These are phyloP conservation scores for Ceratoteleas bidentatus DNA, from an alignment of 1,140 invertebrate species.

Conservation along the genomic window DNA sequence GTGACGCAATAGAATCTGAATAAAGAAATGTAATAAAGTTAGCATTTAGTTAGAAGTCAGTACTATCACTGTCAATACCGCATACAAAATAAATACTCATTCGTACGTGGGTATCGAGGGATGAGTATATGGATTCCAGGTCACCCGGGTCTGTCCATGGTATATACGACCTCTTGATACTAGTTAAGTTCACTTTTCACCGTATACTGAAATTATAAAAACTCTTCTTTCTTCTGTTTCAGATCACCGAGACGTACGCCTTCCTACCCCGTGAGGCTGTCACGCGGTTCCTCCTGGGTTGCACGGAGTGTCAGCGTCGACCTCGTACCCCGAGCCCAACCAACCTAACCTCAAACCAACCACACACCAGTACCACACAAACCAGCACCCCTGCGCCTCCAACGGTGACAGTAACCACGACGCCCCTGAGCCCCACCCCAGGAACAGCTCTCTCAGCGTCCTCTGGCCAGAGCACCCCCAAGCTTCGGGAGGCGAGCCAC, in stretches of 20 bases:
- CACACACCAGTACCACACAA: conserved; percentile 43
- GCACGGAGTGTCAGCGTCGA: conserved; percentile 95
- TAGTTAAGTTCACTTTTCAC: no score
- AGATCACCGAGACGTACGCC: conserved; percentile 98
- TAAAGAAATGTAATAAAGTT: no score
- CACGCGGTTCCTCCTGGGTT: conserved; percentile 95
- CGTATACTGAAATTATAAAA: no score
- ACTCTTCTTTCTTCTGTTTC: conserved; percentile 76
- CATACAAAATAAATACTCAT: no score
- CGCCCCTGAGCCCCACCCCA: conserved; percentile 67
- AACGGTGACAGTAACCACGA: conserved; percentile 53
- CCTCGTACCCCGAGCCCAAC: conserved; percentile 87
- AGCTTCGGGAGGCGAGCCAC: conserved; percentile 73
- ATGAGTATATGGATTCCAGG: no score
- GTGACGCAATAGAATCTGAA: no score
- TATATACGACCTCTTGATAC: no score
- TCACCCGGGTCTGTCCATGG: no score
- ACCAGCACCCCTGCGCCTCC: conserved; percentile 57
- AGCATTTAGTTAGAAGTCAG: no score
- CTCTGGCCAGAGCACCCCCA: conserved; percentile 69
- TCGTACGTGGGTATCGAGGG: no score
- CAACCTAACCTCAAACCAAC: conserved; percentile 67
- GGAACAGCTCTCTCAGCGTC: conserved; percentile 68
- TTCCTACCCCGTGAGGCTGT: conserved; percentile 97
- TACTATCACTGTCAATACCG: no score